phyloP scores from a whole-genome alignment of 2,888 invertebrate species.

The Homarus gammarus region DNA sequence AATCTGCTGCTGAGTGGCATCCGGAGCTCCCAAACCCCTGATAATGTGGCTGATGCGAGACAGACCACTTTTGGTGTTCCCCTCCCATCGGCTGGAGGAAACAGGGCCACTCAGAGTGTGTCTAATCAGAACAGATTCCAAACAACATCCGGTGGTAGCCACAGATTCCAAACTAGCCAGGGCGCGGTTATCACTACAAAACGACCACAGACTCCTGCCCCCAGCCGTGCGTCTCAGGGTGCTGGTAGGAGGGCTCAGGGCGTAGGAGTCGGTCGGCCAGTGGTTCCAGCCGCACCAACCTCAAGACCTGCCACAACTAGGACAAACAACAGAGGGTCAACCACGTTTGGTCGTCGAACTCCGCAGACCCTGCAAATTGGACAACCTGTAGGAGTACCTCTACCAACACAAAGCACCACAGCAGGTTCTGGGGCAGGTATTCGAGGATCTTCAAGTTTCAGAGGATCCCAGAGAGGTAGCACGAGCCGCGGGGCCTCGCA shows the following conservation, averaged over 20 bases:
- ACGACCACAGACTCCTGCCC: not conserved
- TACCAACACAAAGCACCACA: not conserved
- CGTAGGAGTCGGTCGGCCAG: constrained; percentile 37
- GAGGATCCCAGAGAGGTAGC: not conserved
- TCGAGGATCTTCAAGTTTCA: not conserved
- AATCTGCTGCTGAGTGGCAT: constrained; percentile 40
- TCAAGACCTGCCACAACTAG: constrained; percentile 17
- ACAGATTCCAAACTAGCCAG: constrained; percentile 26
- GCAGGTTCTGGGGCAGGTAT: not conserved
- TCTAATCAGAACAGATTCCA: constrained; percentile 30
- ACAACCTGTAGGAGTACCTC: constrained; percentile 38
- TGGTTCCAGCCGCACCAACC: constrained; percentile 22
- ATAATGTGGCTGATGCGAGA: constrained; percentile 20
- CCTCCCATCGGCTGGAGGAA: constrained; percentile 11
- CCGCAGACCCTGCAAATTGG: not conserved
- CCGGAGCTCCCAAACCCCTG: constrained; percentile 37
- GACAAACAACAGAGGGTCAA: not conserved
- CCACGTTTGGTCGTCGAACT: constrained; percentile 18
- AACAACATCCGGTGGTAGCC: not conserved
- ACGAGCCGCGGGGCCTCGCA: too few species aligned
- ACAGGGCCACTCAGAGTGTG: not conserved
- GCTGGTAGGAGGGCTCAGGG: not conserved
- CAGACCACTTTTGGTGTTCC: constrained; percentile 22
- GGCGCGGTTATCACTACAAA: constrained; percentile 20
- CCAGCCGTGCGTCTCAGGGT: not conserved